Base-by-base conservation (phyloP, 2,113 vertebrate species). In the Nothobranchius kuhntae region DNA sequence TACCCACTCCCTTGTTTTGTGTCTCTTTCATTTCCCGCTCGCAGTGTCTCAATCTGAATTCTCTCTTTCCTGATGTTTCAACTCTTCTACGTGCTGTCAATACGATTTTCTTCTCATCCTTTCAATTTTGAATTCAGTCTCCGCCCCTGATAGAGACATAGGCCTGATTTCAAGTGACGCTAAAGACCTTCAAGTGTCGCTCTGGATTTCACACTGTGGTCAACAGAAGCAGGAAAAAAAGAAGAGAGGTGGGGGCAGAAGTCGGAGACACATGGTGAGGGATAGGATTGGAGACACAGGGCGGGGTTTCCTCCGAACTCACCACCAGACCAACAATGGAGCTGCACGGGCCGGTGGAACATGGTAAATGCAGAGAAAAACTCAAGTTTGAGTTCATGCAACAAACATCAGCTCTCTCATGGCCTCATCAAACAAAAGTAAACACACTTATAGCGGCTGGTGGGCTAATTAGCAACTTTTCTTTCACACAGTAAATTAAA, bases 101-200 rank as follows among this genome's bases (percentile, higher is more conserved):
- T 30, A 5, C 13, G 46, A 15, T 11, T 7, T 1, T 57, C 42
- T 46, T 80, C 51, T 45, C 47, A 50, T 61, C 73, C 24, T 68
- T 61, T 0, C 0, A 61, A 61, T 68, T 64, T 48, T 60, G 35
- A 65, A 60, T 56, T 71, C 65, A 42, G 42, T 30, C 56, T 53
- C 47, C 2, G 15, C 51, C 61, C 48, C 61, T 68, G 80, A 90
- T 89, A 87, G 84, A 89, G 89, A 87, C 35, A 36, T 70, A 71
- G 61, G 44, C 77, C 56, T 89, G 81, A 89, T 88, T 67, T 24
- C 67, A 66, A 78, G 78, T 87, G 87, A 89, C 87, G 26, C 85
- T 89, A 88, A 91, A 70, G 75, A 84, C 83, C 84, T 84, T 83
- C 81, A 84, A 81, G 65, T 86, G 89, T 88, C 86, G 83, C 85